These are phyloP conservation scores for Megalops atlanticus DNA, from an alignment of 2,113 vertebrate species.

Conservation along the genomic window DNA sequence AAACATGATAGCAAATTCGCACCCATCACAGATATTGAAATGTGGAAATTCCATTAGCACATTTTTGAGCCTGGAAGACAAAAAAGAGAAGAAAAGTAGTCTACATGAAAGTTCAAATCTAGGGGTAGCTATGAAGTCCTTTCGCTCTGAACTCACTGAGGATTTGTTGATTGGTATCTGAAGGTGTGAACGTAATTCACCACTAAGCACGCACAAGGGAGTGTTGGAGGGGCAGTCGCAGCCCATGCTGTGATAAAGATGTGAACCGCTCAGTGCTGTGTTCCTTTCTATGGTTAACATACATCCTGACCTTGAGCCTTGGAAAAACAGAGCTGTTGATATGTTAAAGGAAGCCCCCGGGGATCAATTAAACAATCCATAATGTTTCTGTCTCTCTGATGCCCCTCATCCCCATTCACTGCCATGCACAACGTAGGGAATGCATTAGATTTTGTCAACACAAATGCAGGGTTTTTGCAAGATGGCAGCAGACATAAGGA, in stretches of 20 bases:
- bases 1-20: conserved; percentile 30
- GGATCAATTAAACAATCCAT: conserved; percentile 23
- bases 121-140: background rate
- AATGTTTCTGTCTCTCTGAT: conserved; percentile 16
- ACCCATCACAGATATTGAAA: conserved; percentile 21
- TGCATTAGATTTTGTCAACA: background rate
- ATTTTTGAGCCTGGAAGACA: background rate
- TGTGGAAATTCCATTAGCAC: conserved; percentile 25
- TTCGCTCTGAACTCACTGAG: conserved; percentile 11
- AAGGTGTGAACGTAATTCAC: conserved; percentile 25
- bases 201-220: conserved; percentile 28
- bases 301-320: conserved; percentile 24
- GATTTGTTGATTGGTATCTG: conserved; percentile 17
- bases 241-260: conserved; percentile 27
- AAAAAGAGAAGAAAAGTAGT: background rate
- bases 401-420: background rate
- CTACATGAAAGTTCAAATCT: background rate
- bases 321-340: background rate
- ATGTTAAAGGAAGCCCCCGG: conserved; percentile 24
- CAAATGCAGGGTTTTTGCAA: background rate
- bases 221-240: conserved; percentile 16
- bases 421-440: background rate
- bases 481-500: background rate
- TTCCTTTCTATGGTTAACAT: background rate
- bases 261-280: background rate